Evolutionary conservation across 2,888 invertebrate species (phyloP).

Genomic region (Aspidiotus destructor): DNA sequence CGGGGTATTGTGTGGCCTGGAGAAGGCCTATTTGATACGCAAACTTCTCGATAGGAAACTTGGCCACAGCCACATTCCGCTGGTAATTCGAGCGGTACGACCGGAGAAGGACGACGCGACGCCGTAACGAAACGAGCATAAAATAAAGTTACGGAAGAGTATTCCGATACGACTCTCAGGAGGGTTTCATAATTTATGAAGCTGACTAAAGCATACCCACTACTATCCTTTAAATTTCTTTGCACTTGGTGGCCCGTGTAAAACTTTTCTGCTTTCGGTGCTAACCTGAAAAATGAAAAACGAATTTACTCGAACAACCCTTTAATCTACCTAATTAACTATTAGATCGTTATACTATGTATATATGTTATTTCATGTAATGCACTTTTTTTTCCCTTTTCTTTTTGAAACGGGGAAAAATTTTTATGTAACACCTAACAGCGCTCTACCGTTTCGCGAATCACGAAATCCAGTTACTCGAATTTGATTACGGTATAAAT

Average conservation of each 20-base stretch:
- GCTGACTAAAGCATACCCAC: constrained; percentile 30
- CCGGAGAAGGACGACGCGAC: too few relatives aligned
- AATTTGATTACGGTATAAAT: too few relatives aligned
- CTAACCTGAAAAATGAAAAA: constrained; percentile 32
- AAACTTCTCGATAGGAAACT: too few relatives aligned
- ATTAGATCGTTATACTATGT: constrained; percentile 28
- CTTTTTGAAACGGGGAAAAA: too few relatives aligned
- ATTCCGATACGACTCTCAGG: constrained; percentile 30
- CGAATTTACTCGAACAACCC: constrained; percentile 30
- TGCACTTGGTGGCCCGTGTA: constrained; percentile 1
- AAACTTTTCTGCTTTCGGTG: too few relatives aligned
- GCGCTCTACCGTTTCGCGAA: too few relatives aligned
- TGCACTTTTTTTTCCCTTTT: constrained; percentile 7
- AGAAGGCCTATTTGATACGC: too few relatives aligned
- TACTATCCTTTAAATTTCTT: constrained; percentile 24
- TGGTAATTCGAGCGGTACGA: too few relatives aligned
- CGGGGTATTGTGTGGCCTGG: too few relatives aligned
- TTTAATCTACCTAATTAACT: constrained; percentile 33
- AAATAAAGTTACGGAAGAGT: constrained; percentile 29
- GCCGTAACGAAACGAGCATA: constrained; percentile 21
- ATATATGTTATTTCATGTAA: constrained; percentile 1
- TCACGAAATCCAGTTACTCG: too few relatives aligned
- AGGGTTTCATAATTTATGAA: constrained; percentile 32
- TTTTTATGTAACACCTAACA: too few relatives aligned
- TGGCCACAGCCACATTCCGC: too few relatives aligned